Percentiles rank a stretch among this genome's conserved stretches.
phyloP scores from a whole-genome alignment of 2,113 vertebrate species.

The Aramus guarauna region DNA sequence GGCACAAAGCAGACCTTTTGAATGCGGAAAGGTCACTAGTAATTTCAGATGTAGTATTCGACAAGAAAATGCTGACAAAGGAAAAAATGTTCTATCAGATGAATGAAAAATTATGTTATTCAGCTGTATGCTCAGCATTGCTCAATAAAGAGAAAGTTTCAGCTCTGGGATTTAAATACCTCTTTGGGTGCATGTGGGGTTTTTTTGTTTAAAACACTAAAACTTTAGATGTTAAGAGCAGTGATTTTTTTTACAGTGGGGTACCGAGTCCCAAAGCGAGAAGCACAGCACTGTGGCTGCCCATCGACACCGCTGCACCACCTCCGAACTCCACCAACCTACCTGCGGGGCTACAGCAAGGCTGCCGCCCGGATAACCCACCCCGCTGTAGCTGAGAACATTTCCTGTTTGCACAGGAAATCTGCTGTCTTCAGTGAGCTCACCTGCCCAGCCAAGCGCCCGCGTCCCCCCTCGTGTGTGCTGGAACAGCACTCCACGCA shows the following conservation, averaged over 20 bases:
- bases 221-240: neutral
- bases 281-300: neutral
- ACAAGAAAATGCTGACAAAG: constrained; percentile 22
- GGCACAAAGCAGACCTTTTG: neutral
- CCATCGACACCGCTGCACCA: neutral
- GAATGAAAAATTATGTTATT: constrained; percentile 6
- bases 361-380: neutral
- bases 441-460: neutral
- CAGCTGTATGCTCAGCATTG: neutral
- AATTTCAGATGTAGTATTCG: neutral
- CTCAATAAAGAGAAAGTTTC: neutral
- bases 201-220: neutral
- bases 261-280: neutral
- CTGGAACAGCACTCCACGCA: neutral
- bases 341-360: neutral
- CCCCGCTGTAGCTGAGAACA: accelerated
- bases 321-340: neutral
- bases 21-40: neutral
- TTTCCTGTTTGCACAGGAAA: neutral
- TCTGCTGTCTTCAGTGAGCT: neutral
- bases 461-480: neutral
- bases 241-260: neutral
- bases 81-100: neutral
- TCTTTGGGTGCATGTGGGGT: neutral
- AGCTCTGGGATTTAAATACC: neutral